A percentile compares a stretch with the other conserved stretches of the same genome.
These are phyloP conservation scores for Drosophila siamana DNA, from an alignment of 2,888 invertebrate species.

Conservation along the genomic window DNA sequence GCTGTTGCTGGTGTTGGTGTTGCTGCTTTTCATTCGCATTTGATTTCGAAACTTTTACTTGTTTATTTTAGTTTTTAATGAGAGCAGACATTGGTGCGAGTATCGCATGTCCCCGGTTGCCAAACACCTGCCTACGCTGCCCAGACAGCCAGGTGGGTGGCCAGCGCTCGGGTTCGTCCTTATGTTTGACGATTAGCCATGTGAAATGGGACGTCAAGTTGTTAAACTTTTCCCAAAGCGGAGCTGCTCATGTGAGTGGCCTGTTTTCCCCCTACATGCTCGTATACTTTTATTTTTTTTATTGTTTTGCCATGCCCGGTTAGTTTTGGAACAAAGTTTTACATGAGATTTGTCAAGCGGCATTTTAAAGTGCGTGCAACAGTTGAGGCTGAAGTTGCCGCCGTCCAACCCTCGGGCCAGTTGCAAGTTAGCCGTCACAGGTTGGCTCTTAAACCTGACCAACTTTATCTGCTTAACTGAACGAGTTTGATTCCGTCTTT, in stretches of 20 bases:
- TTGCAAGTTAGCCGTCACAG: conserved; percentile 35
- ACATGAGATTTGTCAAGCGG: conserved; percentile 64
- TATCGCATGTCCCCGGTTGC: conserved; percentile 45
- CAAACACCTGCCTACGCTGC: conserved; percentile 36
- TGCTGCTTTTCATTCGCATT: conserved; percentile 52
- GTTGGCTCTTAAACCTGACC: conserved; percentile 32
- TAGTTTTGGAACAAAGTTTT: conserved; percentile 40
- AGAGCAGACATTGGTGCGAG: conserved; percentile 64
- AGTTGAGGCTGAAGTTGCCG: conserved; percentile 35
- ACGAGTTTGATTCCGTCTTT: conserved; percentile 22
- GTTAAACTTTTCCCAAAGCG: conserved; percentile 46
- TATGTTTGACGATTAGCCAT: conserved; percentile 73
- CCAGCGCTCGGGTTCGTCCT: neutral
- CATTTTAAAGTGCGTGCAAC: conserved; percentile 57
- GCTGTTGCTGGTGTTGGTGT: conserved; percentile 17
- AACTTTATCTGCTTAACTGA: conserved; percentile 38
- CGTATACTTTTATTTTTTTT: neutral
- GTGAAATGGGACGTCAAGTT: conserved; percentile 69
- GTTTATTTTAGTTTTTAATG: conserved; percentile 80
- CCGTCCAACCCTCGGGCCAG: neutral
- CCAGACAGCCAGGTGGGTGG: neutral
- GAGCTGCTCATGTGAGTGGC: conserved; percentile 6
- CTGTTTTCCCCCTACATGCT: neutral
- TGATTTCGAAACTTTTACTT: conserved; percentile 67
- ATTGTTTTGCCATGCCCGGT: conserved; percentile 7